Evolutionary conservation across 2,797 vertebrate genomes (phyloP).

Genomic region (Lerista edwardsae): DNA sequence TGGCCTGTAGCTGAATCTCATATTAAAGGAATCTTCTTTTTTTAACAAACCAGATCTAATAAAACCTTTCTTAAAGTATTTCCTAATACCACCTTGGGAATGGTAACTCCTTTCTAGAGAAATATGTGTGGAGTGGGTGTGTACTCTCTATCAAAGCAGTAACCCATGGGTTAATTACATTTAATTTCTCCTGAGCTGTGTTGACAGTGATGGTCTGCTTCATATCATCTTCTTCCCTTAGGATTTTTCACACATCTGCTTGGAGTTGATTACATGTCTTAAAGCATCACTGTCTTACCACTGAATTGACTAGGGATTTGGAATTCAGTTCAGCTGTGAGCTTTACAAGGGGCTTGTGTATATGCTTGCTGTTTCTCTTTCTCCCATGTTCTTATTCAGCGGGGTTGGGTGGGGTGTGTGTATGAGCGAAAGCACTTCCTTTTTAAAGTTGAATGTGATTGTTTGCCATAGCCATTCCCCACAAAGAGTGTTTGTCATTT

Average conservation of each 20-base stretch:
- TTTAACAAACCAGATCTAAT: background rate
- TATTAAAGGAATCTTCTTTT: background rate
- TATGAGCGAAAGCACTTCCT: background rate
- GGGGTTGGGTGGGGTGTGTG: conserved; percentile 5
- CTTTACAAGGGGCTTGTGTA: conserved; percentile 44
- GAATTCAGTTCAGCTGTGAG: conserved; percentile 52
- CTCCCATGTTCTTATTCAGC: conserved; percentile 26
- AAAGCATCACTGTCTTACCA: conserved; percentile 53
- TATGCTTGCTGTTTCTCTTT: conserved; percentile 34
- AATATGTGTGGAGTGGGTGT: conserved; percentile 24
- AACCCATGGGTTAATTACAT: conserved; percentile 39
- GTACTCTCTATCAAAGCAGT: conserved; percentile 41
- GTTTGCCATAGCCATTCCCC: conserved; percentile 33
- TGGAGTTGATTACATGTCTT: conserved; percentile 65
- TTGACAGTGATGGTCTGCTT: conserved; percentile 48
- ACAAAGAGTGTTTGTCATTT: conserved; percentile 4
- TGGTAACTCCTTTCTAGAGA: conserved; percentile 38
- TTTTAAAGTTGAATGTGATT: conserved; percentile 14
- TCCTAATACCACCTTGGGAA: conserved; percentile 32
- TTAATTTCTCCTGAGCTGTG: conserved; percentile 54
- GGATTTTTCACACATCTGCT: conserved; percentile 54
- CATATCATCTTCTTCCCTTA: conserved; percentile 48
- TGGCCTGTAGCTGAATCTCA: background rate
- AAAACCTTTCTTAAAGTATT: background rate
- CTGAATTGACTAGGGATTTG: conserved; percentile 57